These are phyloP conservation scores for Podilymbus podiceps DNA, from an alignment of 2,113 vertebrate species.

Conservation along the genomic window DNA sequence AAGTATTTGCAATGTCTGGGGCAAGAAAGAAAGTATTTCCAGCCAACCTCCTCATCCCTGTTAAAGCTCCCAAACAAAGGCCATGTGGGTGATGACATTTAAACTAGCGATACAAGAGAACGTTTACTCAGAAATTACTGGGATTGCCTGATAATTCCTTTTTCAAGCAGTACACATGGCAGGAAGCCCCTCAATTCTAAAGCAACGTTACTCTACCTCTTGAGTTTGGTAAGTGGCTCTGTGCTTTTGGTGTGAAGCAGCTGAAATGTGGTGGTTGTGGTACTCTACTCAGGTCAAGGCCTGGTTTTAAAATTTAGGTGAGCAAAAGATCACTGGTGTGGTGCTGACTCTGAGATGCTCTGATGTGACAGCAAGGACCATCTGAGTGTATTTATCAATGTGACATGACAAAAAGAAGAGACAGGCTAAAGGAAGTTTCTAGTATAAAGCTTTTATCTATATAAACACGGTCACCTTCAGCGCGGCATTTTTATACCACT, in stretches of 20 bases:
- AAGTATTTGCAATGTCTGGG: not conserved
- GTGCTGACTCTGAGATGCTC: fast-evolving
- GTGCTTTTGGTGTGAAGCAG: not conserved
- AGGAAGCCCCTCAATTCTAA: not conserved
- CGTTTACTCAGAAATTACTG: not conserved
- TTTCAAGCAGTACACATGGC: not conserved
- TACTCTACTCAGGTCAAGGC: not conserved
- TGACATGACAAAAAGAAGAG: not conserved
- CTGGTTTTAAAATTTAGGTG: not conserved
- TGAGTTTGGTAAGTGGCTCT: not conserved
- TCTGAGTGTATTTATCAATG: not conserved
- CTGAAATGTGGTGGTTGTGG: not conserved
- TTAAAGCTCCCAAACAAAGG: not conserved
- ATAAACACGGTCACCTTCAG: not conserved
- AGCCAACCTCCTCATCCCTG: not conserved
- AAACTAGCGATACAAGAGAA: not conserved
- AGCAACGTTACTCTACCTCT: not conserved
- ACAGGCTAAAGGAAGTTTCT: not conserved
- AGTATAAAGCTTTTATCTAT: not conserved
- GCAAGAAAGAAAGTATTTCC: not conserved
- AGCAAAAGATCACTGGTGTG: not conserved
- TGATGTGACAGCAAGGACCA: not conserved
- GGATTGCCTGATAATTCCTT: not conserved
- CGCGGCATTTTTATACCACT: not conserved
- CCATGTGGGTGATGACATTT: not conserved